A percentile compares a stretch with the other conserved stretches of the same genome.
Evolutionary conservation across 1,140 invertebrate species (phyloP).

Genomic region (Habropoda laboriosa): DNA sequence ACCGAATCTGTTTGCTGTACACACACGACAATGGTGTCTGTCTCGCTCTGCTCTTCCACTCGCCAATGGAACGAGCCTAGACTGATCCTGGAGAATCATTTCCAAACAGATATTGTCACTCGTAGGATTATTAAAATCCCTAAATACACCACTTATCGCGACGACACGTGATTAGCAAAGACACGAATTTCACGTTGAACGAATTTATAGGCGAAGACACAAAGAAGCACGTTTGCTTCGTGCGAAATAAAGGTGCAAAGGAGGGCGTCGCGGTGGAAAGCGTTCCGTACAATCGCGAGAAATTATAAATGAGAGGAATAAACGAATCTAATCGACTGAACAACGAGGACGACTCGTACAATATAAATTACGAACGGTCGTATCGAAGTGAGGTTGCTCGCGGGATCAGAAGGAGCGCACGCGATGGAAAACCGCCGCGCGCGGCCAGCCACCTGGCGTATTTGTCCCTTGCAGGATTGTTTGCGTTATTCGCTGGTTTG

Average conservation of each 20-base stretch:
- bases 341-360: slow-evolving; percentile 6
- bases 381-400: neutral
- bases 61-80: no score
- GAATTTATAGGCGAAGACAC: no score
- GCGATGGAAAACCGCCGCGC: slow-evolving; percentile 36
- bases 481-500: slow-evolving; percentile 65
- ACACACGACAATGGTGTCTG: no score
- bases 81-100: no score
- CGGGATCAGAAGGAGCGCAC: neutral
- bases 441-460: slow-evolving; percentile 34
- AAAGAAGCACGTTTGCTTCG: neutral
- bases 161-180: neutral
- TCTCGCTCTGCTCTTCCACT: no score
- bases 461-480: slow-evolving; percentile 53
- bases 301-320: slow-evolving; percentile 46
- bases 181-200: no score
- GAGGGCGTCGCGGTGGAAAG: neutral
- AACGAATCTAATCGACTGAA: slow-evolving; percentile 44
- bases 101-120: no score
- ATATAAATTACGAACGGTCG: slow-evolving; percentile 50
- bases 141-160: no score
- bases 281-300: slow-evolving; percentile 22
- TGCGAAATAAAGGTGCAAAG: neutral
- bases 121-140: no score
- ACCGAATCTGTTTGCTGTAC: neutral